Base-by-base conservation (phyloP, 2,113 vertebrate species). In the Trematomus loennbergii region DNA sequence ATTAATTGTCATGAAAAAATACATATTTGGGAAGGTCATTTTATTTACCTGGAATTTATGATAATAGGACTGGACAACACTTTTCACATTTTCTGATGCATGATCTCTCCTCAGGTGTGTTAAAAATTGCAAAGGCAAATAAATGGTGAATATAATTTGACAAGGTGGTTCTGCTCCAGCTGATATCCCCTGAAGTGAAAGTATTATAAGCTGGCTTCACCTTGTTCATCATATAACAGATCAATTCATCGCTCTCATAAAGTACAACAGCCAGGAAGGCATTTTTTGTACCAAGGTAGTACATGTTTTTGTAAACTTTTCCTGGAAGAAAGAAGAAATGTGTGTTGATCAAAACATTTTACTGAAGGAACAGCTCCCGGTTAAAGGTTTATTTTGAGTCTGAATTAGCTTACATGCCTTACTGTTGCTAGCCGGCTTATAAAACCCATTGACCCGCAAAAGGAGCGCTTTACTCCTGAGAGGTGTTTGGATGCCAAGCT, bases 401-500 rank as follows among this genome's bases (percentile, higher is more conserved):
- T 75, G 59, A 62, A 72, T 83, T 80, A 88, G 68, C 50, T 71
- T 67, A 71, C 81, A 83, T 22, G 84, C 78, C 87, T 89, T 82
- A 59, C 79, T 62, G 78, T 81, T 85, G 83, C 65, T 78, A 78
- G 68, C 83, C 12, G 17, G 55, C 12, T 17, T 78, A 68, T 72
- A 48, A 86, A 90, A 90, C 18, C 70, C 74, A 80, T 4, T 89
- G 90, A 94, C 88, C 93, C 40, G 72, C 80, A 85, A 85, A 86
- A 83, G 77, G 40, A 83, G 59, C 12, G 5, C 55, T 75, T 77
- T 79, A 82, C 88, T 85, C 87, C 48, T 58, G 87, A 87, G 93
- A 91, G 66, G 73, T 86, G 78, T 84, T 87, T 78, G 79, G 76
- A 88, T 69, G 85, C 85, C 75, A 83, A 88, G 86, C 79, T 87